Evolutionary conservation across 2,797 vertebrate genomes (phyloP).

Genomic region (Falco concolor): DNA sequence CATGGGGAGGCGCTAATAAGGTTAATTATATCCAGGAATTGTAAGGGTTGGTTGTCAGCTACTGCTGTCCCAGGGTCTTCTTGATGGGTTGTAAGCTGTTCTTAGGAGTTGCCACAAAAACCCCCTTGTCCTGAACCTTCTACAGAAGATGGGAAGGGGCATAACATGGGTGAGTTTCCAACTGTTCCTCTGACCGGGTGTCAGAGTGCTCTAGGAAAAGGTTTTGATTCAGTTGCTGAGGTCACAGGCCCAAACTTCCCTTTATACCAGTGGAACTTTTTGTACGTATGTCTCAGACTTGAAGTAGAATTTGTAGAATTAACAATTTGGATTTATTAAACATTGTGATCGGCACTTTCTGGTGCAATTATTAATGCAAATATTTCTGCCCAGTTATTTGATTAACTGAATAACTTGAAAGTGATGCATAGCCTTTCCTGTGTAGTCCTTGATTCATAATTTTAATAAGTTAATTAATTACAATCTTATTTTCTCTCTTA

Average conservation of each 20-base stretch:
- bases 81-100: not conserved
- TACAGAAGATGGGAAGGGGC: not conserved
- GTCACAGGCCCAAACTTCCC: not conserved
- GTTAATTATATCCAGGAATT: not conserved
- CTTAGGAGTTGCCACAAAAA: not conserved
- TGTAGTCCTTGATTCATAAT: slow-evolving; percentile 4
- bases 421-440: slow-evolving; percentile 12
- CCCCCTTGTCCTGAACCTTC: not conserved
- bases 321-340: slow-evolving; percentile 24
- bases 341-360: slow-evolving; percentile 25
- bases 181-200: not conserved
- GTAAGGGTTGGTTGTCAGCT: not conserved
- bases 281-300: not conserved
- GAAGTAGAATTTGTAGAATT: not conserved
- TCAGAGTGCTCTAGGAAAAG: not conserved
- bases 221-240: not conserved
- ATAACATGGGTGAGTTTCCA: not conserved
- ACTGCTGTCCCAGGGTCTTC: not conserved
- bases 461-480: slow-evolving; percentile 53
- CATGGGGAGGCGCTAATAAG: not conserved
- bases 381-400: slow-evolving; percentile 36
- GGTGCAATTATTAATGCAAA: slow-evolving; percentile 45
- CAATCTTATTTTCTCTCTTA: slow-evolving; percentile 33
- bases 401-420: slow-evolving; percentile 41
- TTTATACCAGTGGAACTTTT: not conserved